Percentiles rank a stretch among this genome's conserved stretches.
Evolutionary conservation across 2,888 invertebrate genomes (phyloP).

Genomic region (Drosophila barbarae): DNA sequence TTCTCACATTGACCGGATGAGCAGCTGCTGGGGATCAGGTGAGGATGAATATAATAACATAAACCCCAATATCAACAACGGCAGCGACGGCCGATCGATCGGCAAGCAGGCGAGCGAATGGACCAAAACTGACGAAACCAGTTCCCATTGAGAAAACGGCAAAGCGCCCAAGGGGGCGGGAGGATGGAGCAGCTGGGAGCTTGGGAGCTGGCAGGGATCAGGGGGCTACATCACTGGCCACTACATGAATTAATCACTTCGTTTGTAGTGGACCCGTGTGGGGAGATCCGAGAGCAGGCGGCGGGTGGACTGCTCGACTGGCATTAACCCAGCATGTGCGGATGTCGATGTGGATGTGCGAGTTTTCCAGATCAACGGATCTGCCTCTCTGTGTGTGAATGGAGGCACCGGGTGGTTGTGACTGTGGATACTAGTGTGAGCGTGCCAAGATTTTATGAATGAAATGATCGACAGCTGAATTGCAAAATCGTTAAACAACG

Average conservation of each 20-base stretch:
- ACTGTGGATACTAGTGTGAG: conserved; percentile 29
- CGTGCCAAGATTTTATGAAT: conserved; percentile 71
- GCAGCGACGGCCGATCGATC: conserved; percentile 52
- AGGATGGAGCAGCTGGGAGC: conserved; percentile 23
- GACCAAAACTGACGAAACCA: conserved; percentile 71
- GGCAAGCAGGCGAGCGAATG: conserved; percentile 17
- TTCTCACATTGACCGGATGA: conserved; percentile 75
- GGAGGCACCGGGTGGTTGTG: conserved; percentile 38
- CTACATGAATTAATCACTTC: conserved; percentile 75
- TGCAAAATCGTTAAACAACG: conserved; percentile 71
- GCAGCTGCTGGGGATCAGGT: conserved; percentile 78
- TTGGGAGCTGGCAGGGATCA: conserved; percentile 7
- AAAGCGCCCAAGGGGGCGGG: conserved; percentile 59
- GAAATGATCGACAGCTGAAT: conserved; percentile 78
- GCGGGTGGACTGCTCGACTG: conserved; percentile 49
- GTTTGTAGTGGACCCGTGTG: conserved; percentile 64
- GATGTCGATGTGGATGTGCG: conserved; percentile 58
- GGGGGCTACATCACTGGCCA: conserved; percentile 30
- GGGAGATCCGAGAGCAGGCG: conserved; percentile 26
- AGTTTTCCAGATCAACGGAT: conserved; percentile 66
- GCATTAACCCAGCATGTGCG: conserved; percentile 65
- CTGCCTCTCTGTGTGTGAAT: conserved; percentile 54
- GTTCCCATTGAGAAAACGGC: conserved; percentile 78
- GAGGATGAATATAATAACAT: conserved; percentile 77
- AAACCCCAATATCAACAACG: conserved; percentile 74